Conservation (phyloP, 2,888 invertebrate genomes). For the Coelinius sp. region DNA sequence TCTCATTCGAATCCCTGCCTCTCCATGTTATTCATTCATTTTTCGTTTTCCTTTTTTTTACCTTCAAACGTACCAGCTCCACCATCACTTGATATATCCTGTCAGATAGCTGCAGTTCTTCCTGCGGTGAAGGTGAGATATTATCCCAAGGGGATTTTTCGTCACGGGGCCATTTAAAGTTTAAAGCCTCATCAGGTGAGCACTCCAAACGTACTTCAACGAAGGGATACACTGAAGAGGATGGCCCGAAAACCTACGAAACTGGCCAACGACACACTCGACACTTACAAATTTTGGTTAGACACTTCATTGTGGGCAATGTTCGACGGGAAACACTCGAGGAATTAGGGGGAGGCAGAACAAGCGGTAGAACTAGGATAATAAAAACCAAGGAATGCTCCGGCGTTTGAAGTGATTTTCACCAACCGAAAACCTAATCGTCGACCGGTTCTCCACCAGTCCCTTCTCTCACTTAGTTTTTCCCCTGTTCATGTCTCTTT, state of each 20-base stretch:
- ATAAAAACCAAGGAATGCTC: not conserved
- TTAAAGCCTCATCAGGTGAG: constrained; percentile 7
- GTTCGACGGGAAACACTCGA: not conserved
- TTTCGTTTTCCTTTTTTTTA: not conserved
- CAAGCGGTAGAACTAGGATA: not conserved
- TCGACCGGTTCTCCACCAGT: not conserved
- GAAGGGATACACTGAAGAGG: not conserved
- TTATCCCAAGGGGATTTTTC: constrained; percentile 37
- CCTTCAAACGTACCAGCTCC: constrained; percentile 15
- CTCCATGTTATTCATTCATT: not conserved
- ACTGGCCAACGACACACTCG: constrained; percentile 17
- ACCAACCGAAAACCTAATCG: not conserved
- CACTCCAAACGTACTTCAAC: not conserved
- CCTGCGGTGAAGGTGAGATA: constrained; percentile 33
- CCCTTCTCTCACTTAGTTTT: not conserved
- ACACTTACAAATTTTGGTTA: not conserved
- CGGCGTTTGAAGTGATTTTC: not conserved
- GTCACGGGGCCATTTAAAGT: constrained; percentile 25
- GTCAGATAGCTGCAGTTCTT: constrained; percentile 44
- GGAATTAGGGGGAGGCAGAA: not conserved
- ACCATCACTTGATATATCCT: constrained; percentile 43
- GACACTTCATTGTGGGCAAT: not conserved
- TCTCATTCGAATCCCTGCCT: constrained; percentile 5
- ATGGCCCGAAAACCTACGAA: not conserved
- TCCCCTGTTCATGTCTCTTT: not conserved